These are phyloP conservation scores for Indri indri DNA, from an alignment of 2,113 vertebrate genomes.

Conservation along the genomic window DNA sequence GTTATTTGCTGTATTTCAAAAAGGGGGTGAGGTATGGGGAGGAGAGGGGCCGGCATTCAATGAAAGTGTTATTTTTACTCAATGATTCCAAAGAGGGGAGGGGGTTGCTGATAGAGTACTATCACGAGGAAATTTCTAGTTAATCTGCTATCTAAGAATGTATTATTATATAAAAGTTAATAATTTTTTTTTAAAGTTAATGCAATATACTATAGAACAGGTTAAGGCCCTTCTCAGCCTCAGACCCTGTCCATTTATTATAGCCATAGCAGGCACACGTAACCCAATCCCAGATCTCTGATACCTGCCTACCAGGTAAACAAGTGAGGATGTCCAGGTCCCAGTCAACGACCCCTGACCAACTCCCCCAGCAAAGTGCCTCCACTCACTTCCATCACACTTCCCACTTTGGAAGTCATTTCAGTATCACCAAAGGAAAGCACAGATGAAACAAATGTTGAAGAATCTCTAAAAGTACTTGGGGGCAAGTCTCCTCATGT, in stretches of 20 bases:
- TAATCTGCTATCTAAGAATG: background rate
- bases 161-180: background rate
- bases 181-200: background rate
- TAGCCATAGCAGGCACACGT: background rate
- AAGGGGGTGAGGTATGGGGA: background rate
- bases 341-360: background rate
- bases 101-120: background rate
- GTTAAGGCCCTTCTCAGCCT: background rate
- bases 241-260: background rate
- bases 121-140: background rate
- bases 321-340: background rate
- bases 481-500: background rate
- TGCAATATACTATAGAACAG: background rate
- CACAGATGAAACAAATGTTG: background rate
- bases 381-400: background rate
- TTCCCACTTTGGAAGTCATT: background rate
- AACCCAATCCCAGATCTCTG: background rate
- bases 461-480: background rate
- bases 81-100: background rate
- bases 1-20: constrained; percentile 38
- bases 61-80: background rate
- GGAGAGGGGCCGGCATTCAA: background rate
- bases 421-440: background rate
- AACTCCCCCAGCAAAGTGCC: background rate
- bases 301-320: background rate